These are phyloP conservation scores for Coelopa pilipes DNA, from an alignment of 2,888 invertebrate species.

Conservation along the genomic window DNA sequence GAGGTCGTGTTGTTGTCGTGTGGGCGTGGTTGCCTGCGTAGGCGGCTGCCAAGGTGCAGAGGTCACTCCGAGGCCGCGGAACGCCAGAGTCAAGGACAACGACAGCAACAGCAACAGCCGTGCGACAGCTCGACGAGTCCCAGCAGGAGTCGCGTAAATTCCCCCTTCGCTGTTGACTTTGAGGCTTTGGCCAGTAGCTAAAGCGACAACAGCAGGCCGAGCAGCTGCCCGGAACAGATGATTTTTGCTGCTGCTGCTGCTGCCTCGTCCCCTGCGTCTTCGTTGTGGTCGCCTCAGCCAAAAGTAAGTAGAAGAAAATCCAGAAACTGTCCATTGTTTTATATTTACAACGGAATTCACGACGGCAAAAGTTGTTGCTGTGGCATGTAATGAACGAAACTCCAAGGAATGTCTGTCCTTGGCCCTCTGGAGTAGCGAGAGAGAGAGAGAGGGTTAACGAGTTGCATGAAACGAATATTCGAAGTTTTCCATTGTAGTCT, in stretches of 20 bases:
- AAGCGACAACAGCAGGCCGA: background rate
- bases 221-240: background rate
- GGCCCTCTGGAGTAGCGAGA: too few species aligned
- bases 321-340: too few species aligned
- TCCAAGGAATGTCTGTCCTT: too few species aligned
- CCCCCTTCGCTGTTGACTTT: background rate
- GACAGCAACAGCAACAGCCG: slow-evolving; percentile 1
- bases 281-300: background rate
- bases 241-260: background rate
- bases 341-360: too few species aligned
- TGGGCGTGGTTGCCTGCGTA: slow-evolving; percentile 29
- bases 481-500: too few species aligned
- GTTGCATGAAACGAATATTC: too few species aligned
- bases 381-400: too few species aligned
- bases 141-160: background rate
- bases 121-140: background rate
- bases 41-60: slow-evolving; percentile 23
- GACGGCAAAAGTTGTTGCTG: too few species aligned
- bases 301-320: too few species aligned
- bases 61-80: slow-evolving; percentile 10
- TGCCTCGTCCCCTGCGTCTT: background rate
- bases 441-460: too few species aligned
- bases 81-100: background rate
- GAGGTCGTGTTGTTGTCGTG: slow-evolving; percentile 28
- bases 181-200: background rate